Conservation (phyloP, 35 echinoderm and acorn worm species). For the Apostichopus parvimensis region DNA sequence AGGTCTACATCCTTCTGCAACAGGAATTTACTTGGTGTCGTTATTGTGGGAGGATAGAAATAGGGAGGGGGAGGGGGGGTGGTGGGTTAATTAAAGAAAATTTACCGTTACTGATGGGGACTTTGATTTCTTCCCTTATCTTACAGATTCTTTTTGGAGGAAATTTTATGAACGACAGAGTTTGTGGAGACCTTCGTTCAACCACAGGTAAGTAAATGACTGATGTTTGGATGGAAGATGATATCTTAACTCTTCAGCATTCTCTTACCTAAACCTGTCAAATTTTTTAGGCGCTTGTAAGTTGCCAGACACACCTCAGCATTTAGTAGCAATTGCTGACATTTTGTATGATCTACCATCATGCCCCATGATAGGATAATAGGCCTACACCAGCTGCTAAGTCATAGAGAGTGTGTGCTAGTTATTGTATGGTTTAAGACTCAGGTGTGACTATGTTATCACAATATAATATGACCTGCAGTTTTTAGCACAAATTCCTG, state of each 20-base stretch:
- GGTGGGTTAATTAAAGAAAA: no score
- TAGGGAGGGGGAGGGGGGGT: no score
- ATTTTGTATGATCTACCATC: background rate
- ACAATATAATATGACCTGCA: no score
- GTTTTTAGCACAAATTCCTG: no score
- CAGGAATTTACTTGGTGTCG: background rate
- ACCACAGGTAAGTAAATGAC: background rate
- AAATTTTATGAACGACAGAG: background rate
- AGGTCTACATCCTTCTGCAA: no score
- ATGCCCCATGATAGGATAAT: background rate
- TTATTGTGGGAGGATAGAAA: background rate
- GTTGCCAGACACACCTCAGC: background rate
- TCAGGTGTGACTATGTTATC: no score
- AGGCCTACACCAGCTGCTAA: no score
- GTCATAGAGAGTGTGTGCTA: no score
- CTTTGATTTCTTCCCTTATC: background rate
- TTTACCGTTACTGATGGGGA: background rate
- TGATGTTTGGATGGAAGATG: no score
- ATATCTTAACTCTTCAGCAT: no score
- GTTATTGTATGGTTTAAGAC: no score
- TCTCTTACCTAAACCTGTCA: background rate
- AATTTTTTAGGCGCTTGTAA: background rate
- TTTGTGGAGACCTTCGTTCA: background rate
- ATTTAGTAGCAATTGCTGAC: background rate
- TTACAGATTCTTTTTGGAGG: background rate